These are phyloP conservation scores for Girardinus metallicus DNA, from an alignment of 2,797 vertebrate species.

Conservation along the genomic window DNA sequence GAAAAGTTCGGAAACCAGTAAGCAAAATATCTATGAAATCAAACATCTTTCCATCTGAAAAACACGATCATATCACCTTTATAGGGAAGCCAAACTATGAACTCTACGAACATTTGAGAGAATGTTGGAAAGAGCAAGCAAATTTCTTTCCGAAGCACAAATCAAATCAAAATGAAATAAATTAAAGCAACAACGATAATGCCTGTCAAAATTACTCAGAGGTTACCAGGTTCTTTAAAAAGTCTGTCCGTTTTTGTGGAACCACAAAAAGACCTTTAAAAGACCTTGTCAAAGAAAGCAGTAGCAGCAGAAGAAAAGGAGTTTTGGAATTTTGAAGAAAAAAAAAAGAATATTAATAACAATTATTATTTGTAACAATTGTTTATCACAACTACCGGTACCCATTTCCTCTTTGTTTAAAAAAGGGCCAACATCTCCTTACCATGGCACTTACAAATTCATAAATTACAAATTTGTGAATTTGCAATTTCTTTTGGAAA, in stretches of 20 bases:
- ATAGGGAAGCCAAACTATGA: not conserved
- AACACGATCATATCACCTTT: not conserved
- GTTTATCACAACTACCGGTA: no score
- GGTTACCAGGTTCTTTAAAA: not conserved
- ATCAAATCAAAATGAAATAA: not conserved
- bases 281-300: not conserved
- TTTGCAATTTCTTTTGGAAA: not conserved
- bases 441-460: no score
- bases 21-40: not conserved
- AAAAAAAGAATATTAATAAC: not conserved
- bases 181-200: no score
- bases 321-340: not conserved
- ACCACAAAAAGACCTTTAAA: not conserved
- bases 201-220: not conserved
- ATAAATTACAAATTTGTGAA: not conserved
- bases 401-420: not conserved
- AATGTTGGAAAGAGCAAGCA: not conserved
- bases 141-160: not conserved
- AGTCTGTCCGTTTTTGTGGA: not conserved
- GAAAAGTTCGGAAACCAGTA: not conserved
- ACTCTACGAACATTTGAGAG: not conserved
- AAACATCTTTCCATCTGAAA: not conserved
- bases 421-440: not conserved
- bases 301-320: not conserved
- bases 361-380: not conserved